Base-by-base conservation (phyloP, 2,888 invertebrate genomes). In the Abrostola tripartita region DNA sequence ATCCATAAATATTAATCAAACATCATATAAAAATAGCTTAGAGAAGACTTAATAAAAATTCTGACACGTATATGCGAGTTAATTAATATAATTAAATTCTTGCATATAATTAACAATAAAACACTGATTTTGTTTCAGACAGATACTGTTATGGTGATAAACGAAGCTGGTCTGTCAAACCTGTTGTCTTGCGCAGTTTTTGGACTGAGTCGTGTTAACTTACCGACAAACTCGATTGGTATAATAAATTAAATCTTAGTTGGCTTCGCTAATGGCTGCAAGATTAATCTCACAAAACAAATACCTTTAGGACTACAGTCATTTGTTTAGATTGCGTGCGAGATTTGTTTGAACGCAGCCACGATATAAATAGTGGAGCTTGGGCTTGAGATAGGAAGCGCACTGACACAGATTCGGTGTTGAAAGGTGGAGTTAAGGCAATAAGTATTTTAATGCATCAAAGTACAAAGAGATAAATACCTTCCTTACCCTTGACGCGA, bases 91-190 rank as follows among this genome's bases (percentile, higher is more conserved):
- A 64, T 60, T 50, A 55, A 69, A 71, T 71, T 58, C 57, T 60
- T 52, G 57, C 51, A 47, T 59, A 52, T 65, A 60, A 78, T 72
- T 66, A 68, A 63, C 53, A 54, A 72, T 70, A 63, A 71, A 68
- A 75, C 66, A 68, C 68, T 65, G 63, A 62, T 66, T 68, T 61
- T 65, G 53, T 49, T 24, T 24, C 24, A 57, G 53, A 55, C 55
- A 60, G 52, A 14, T 53, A 72, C 72, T 70, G 81, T 75, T 78
- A 72, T 66, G 53, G 69, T 57, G 56, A 70, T 75, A 68, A 69
- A 69, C 49, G 36, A 42, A 36, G 41, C 42, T 63, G 61, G 65
- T 70, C 60, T 51, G 52, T 49, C 37, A 68, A 79, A 80, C 81
- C 71, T 60, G 74, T 72, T 65, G 53, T 44, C 57, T 56, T 64